Conservation (phyloP, 2,888 invertebrate species). For the Seladonia tumulorum region DNA sequence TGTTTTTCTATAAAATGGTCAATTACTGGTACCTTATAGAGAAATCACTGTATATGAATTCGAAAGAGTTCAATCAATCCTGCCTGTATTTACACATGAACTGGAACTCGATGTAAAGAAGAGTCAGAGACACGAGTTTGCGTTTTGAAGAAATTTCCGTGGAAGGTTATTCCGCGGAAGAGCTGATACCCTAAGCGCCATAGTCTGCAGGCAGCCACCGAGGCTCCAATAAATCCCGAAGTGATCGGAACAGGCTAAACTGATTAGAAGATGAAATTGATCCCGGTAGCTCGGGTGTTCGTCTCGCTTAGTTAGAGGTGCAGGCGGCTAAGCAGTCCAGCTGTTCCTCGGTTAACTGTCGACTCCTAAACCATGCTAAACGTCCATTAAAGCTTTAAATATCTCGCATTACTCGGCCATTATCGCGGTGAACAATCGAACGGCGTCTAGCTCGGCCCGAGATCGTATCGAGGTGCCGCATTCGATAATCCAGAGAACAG, state of each 20-base stretch:
- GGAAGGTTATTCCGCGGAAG: neutral
- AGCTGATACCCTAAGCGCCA: neutral
- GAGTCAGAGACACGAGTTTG: no score
- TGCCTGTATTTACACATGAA: no score
- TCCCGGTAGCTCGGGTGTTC: neutral
- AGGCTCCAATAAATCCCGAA: neutral
- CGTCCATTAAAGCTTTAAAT: conserved; percentile 11
- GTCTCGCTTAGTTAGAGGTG: conserved; percentile 10
- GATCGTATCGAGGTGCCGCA: neutral
- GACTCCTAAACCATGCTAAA: conserved; percentile 10
- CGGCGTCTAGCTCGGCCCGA: neutral
- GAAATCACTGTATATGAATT: no score
- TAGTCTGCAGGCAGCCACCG: neutral
- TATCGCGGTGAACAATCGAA: conserved; percentile 16
- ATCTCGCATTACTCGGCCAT: conserved; percentile 10
- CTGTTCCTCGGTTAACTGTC: neutral
- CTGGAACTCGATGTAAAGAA: no score
- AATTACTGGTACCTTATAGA: no score
- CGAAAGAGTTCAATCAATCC: no score
- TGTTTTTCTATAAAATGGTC: no score
- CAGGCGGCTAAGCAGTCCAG: neutral
- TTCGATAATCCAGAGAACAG: conserved; percentile 5
- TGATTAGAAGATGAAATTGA: conserved; percentile 10
- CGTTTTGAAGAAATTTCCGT: neutral
- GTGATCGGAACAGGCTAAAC: neutral